A percentile compares a stretch with the other conserved stretches of the same genome.
These are phyloP conservation scores for Sinonovacula constricta DNA, from an alignment of 1,140 invertebrate species.

Conservation along the genomic window DNA sequence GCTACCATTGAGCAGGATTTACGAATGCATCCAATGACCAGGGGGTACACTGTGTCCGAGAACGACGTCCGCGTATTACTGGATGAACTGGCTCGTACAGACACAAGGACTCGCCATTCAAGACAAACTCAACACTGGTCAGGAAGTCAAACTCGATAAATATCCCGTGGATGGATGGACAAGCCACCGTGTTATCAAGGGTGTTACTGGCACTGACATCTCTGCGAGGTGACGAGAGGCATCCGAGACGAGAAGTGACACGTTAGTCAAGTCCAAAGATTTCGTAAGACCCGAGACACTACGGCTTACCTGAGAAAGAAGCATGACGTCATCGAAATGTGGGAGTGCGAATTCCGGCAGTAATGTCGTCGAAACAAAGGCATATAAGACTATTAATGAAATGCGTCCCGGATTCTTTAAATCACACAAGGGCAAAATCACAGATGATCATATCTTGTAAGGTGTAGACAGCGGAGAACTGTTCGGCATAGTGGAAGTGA, in stretches of 20 bases:
- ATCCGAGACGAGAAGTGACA: slow-evolving; percentile 10
- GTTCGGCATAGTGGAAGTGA: slow-evolving; percentile 54
- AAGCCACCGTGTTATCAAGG: slow-evolving; percentile 11
- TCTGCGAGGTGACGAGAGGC: slow-evolving; percentile 22
- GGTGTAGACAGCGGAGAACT: slow-evolving; percentile 19
- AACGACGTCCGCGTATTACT: slow-evolving; percentile 20
- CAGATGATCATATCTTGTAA: slow-evolving; percentile 43
- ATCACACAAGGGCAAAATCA: slow-evolving; percentile 25
- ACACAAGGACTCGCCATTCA: not conserved
- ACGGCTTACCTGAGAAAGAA: slow-evolving; percentile 3
- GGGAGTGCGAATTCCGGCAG: slow-evolving; percentile 39
- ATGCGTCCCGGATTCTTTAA: slow-evolving; percentile 8
- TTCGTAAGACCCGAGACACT: slow-evolving; percentile 6
- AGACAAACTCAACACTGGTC: slow-evolving; percentile 17
- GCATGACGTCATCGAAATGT: slow-evolving; percentile 43
- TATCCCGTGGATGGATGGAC: slow-evolving; percentile 23
- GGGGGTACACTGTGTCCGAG: too few relatives aligned
- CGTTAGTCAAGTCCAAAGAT: not conserved
- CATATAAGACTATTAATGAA: not conserved
- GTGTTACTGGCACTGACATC: slow-evolving; percentile 54
- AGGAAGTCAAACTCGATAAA: slow-evolving; percentile 4
- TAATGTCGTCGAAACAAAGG: not conserved
- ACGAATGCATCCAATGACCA: slow-evolving; percentile 44
- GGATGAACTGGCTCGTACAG: slow-evolving; percentile 40
- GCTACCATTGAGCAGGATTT: slow-evolving; percentile 43